Evolutionary conservation across 2,888 invertebrate genomes (phyloP), one percentile per base, ranked within the genome.

Genomic region (Drosophila sordidapex): DNA sequence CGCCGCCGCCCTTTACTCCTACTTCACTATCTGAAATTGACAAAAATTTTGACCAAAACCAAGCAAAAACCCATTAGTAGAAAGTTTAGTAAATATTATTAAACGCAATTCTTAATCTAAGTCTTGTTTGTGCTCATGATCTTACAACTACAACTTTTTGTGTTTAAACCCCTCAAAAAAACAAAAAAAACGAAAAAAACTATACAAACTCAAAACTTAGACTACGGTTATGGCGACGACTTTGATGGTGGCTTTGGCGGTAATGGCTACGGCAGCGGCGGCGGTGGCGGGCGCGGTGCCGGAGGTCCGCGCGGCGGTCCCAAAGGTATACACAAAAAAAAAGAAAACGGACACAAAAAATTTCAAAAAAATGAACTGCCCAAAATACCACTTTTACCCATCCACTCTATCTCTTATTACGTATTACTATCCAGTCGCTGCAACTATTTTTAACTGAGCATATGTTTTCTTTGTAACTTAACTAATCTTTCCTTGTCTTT

Each of bases 181-280:
- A 54, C 4, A 56, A 46, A 48, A n/a, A 43, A 31, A 25, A 27
- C 7, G 11, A 40, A 66, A 10, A 10, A 58, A 56, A 53, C 56
- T 46, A 46, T 65, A 31, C 66, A 27, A 63, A 65, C 51, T 49
- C 52, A 63, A 68, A 66, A 69, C 49, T 72, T 80, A 96, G 97
- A 96, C 95, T 97, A 96, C 79, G 93, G 92, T 81, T 92, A 93
- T 89, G 90, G 92, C 89, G 91, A 92, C 87, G 90, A 87, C 89
- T 92, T 88, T 83, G 91, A 92, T 95, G 96, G 96, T 95, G 95
- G 96, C 94, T 96, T 96, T 95, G 96, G 96, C 95, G 96, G 96
- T 95, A 96, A 97, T 94, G 96, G 96, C 95, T 97, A 97, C 95
- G 97, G 97, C 94, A 95, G 94, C 94, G 93, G 92, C 94, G 96